Conservation (phyloP, 2,113 vertebrate species). For the Hiodon tergisus region DNA sequence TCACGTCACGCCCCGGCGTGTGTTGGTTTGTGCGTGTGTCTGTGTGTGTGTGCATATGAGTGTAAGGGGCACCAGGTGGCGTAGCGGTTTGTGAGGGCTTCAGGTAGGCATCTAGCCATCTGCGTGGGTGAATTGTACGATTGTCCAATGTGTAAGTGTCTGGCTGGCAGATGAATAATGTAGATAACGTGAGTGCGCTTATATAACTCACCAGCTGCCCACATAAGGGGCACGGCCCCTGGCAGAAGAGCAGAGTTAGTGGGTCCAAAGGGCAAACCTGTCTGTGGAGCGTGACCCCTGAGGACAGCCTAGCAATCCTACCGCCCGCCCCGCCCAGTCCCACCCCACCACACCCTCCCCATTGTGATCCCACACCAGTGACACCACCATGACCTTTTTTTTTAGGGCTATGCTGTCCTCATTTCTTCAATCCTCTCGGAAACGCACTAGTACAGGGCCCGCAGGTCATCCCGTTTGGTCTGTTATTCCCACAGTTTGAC, state of each 20-base stretch:
- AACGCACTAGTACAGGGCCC: background rate
- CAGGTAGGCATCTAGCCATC: too few relatives aligned
- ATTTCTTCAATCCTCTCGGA: conserved; percentile 2
- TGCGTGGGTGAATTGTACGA: background rate
- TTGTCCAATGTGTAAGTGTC: background rate
- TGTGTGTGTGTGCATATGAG: background rate
- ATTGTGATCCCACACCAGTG: background rate
- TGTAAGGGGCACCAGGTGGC: background rate
- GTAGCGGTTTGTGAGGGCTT: too few relatives aligned
- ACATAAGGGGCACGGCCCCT: background rate
- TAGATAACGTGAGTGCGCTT: background rate
- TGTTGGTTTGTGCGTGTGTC: background rate
- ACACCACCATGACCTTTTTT: background rate
- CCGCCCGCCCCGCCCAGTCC: too few relatives aligned
- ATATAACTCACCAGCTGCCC: background rate
- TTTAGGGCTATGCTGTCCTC: background rate
- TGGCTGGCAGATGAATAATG: background rate
- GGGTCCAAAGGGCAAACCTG: background rate
- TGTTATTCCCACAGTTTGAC: too few relatives aligned
- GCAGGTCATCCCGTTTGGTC: too few relatives aligned
- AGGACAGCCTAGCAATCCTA: too few relatives aligned
- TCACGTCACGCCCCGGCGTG: conserved; percentile 22
- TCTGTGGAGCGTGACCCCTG: too few relatives aligned
- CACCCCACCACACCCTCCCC: background rate
- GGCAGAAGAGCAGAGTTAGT: background rate